Base-by-base conservation (phyloP, 2,113 vertebrate species). In the Phodopus roborovskii region DNA sequence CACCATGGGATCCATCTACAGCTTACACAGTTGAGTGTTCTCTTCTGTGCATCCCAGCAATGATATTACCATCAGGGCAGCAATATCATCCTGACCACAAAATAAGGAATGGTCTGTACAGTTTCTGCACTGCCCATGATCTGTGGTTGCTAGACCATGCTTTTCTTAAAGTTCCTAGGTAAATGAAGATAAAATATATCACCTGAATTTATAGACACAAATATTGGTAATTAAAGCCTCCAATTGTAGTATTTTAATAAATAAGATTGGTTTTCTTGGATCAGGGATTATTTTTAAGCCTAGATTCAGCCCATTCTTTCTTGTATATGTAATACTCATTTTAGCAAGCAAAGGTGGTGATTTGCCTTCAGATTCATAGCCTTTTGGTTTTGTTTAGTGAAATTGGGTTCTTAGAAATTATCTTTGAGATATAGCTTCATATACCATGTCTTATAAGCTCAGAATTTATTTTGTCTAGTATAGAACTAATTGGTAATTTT, bases 301-400 rank as follows among this genome's bases (percentile, higher is more conserved):
- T 88, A 66, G 20, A 70, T 56, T 60, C 8, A 82, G 28, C 0
- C 1, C 82, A 0, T 92, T 12, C n/a, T 96, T 77, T 86, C 64
- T n/a, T 87, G 30, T 30, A 81, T 71, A 56, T 26, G 3, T 77
- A 60, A 87, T 50, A 30, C 1, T 3, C 0, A 91, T 84, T 92
- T 94, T 87, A 79, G 79, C 68, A 92, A 39, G 39, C 64, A 12
- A 84, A 92, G 60, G 4, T 88, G 45, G 8, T 7, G 58, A 50
- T 93, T 92, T 88, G 17, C 56, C 5, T 88, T 74, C 22, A n/a
- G 10, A 87, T 74, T 83, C 83, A 83, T 68, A 50, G 3, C 2
- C 2, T 58, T 78, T 19, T 89, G 42, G 1, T 91, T 96, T 96
- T 94, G 79, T 74, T 93, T 97, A 86, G 94, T 87, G 10, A 96